Evolutionary conservation across 2,888 invertebrate genomes (phyloP).

Genomic region (Mythimna albipuncta): DNA sequence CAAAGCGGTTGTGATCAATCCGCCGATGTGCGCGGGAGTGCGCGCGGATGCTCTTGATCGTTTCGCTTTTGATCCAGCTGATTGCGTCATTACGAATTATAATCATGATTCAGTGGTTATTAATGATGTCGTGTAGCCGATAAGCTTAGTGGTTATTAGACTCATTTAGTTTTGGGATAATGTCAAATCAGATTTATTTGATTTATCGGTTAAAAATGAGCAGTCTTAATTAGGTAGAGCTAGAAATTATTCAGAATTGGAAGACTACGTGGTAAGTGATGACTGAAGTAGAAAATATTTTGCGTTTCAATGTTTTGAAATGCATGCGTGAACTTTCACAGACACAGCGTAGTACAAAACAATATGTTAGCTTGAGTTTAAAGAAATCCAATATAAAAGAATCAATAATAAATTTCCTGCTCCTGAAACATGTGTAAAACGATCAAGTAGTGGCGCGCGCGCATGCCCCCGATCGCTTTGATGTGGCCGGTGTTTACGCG

Average conservation of each 20-base stretch:
- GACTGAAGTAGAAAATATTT: neutral
- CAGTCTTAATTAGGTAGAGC: neutral
- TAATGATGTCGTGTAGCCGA: slow-evolving; percentile 37
- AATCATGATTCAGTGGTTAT: slow-evolving; percentile 34
- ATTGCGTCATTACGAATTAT: slow-evolving; percentile 41
- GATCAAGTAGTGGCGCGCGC: slow-evolving; percentile 69
- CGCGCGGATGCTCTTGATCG: slow-evolving; percentile 78
- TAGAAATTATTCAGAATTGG: neutral
- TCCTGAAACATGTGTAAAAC: slow-evolving; percentile 53
- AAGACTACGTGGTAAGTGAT: neutral
- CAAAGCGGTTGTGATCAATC: slow-evolving; percentile 86
- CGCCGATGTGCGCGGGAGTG: slow-evolving; percentile 76
- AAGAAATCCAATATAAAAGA: slow-evolving; percentile 7
- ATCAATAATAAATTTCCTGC: neutral
- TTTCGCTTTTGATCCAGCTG: slow-evolving; percentile 65
- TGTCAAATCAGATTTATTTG: slow-evolving; percentile 33
- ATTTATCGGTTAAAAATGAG: neutral
- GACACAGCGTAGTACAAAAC: neutral
- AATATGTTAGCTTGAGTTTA: neutral
- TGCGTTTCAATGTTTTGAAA: neutral
- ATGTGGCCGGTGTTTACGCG: slow-evolving; percentile 87
- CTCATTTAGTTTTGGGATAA: slow-evolving; percentile 34
- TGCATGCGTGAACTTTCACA: neutral
- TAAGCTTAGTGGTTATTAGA: slow-evolving; percentile 32
- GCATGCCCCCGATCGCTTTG: slow-evolving; percentile 75